Evolutionary conservation across 1,140 invertebrate genomes (phyloP), one percentile per base, ranked within the genome.

Genomic region (Popillia japonica): DNA sequence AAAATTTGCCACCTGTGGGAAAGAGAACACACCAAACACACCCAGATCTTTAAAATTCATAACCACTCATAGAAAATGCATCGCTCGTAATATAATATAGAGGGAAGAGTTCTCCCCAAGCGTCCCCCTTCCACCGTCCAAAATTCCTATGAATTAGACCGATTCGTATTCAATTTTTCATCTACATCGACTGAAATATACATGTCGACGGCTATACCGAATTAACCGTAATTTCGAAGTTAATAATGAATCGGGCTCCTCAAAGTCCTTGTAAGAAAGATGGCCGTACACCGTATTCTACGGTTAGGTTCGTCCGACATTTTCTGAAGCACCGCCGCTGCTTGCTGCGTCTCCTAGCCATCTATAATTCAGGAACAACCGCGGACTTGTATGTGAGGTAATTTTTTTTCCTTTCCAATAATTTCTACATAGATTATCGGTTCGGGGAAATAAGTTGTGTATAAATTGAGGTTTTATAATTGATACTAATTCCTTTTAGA

Each of bases 401-500:
- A 2, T 68, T 68, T 68, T 68, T 68, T 68, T 68, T 68, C 61
- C 61, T 27, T 68, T 68, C 61, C 22, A 20, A 68, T 68, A 68
- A 68, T 68, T 68, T 68, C 48, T 17, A 17, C 22, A 68, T 68
- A 68, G 61, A 68, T 68, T 68, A 68, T 27, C 61, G 61, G 61
- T 68, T 68, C 61, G 61, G 61, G 27, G 61, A 68, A 68, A 68
- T 68, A 68, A 68, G 22, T 68, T 68, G 61, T 68, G 61, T 68
- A 68, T 68, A 68, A 68, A 68, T 68, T 68, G 61, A 68, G 61
- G 61, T 68, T 68, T 68, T 68, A 68, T 68, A 68, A 68, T 68
- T 68, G 22, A 68, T 68, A 68, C 17, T 68, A 68, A 68, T 68
- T 68, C 61, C 17, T 34, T 68, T 27, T 68, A 68, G 61, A 68